Conservation (phyloP, 2,888 invertebrate species). For the Habroteleia sp. region DNA sequence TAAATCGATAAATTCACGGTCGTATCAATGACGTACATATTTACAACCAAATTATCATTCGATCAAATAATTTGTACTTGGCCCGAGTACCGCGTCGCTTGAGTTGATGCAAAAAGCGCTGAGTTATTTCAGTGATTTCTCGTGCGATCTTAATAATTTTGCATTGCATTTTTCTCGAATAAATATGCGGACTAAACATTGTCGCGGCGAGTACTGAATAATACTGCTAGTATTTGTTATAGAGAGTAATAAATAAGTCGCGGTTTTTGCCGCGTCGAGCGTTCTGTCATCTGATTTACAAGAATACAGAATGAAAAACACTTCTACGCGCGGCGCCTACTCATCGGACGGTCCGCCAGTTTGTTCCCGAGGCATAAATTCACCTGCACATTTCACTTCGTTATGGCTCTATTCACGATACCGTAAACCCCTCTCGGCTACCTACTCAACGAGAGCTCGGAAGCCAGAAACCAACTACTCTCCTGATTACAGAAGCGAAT, state of each 20-base stretch:
- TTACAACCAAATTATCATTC: too few relatives aligned
- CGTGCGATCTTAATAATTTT: too few relatives aligned
- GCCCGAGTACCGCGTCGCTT: too few relatives aligned
- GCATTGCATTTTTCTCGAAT: too few relatives aligned
- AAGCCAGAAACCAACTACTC: constrained; percentile 26
- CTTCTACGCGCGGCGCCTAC: constrained; percentile 44
- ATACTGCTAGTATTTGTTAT: neutral
- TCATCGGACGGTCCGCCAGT: constrained; percentile 60
- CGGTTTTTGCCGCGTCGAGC: constrained; percentile 5
- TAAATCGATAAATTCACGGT: too few relatives aligned
- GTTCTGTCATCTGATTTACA: constrained; percentile 29
- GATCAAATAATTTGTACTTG: too few relatives aligned
- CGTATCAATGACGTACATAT: too few relatives aligned
- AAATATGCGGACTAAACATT: too few relatives aligned
- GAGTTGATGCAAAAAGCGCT: too few relatives aligned
- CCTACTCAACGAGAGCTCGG: constrained; percentile 36
- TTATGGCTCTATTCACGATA: constrained; percentile 76
- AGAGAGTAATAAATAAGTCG: constrained; percentile 2
- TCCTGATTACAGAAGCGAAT: constrained; percentile 40
- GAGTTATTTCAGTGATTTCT: too few relatives aligned
- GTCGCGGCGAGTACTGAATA: too few relatives aligned
- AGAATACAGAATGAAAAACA: constrained; percentile 34
- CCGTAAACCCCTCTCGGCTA: constrained; percentile 66
- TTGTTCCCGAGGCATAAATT: constrained; percentile 75
- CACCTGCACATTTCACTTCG: constrained; percentile 76